phyloP scores from a whole-genome alignment of 2,888 invertebrate species.

The Bhutanitis thaidina region DNA sequence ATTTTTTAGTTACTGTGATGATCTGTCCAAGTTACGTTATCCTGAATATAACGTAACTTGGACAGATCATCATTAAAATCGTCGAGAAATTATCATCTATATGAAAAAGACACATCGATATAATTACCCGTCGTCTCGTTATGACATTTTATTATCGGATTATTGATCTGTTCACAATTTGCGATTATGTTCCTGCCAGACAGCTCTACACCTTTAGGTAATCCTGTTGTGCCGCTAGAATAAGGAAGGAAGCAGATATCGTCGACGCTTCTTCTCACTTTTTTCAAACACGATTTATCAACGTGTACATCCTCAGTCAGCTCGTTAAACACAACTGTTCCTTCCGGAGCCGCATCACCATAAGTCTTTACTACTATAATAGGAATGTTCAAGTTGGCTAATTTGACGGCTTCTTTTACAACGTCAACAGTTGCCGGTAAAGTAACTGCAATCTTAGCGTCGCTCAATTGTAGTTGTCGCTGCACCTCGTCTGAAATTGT shows the following conservation, averaged over 20 bases:
- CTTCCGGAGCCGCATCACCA: conserved; percentile 57
- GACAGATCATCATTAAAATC: no score
- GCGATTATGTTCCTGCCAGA: conserved; percentile 81
- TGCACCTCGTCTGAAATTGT: conserved; percentile 84
- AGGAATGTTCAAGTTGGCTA: conserved; percentile 72
- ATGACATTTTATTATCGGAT: conserved; percentile 42
- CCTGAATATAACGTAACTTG: no score
- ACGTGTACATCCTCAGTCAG: conserved; percentile 76
- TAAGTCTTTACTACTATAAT: conserved; percentile 72
- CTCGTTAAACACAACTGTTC: conserved; percentile 82
- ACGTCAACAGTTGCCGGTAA: conserved; percentile 68
- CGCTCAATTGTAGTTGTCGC: conserved; percentile 81
- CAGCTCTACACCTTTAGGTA: conserved; percentile 88
- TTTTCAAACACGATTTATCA: conserved; percentile 74
- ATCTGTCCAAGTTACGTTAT: no score
- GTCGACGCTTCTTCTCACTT: conserved; percentile 62
- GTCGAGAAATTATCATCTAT: no score
- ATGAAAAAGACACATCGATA: no score
- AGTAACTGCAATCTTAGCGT: conserved; percentile 83
- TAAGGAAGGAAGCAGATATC: conserved; percentile 87
- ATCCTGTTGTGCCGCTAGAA: conserved; percentile 93
- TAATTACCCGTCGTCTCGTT: conserved; percentile 61
- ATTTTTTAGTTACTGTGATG: no score
- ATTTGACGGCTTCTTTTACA: conserved; percentile 68
- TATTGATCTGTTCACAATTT: conserved; percentile 67